Evolutionary conservation across 1,140 invertebrate species (phyloP).

Genomic region (Spodoptera litura): DNA sequence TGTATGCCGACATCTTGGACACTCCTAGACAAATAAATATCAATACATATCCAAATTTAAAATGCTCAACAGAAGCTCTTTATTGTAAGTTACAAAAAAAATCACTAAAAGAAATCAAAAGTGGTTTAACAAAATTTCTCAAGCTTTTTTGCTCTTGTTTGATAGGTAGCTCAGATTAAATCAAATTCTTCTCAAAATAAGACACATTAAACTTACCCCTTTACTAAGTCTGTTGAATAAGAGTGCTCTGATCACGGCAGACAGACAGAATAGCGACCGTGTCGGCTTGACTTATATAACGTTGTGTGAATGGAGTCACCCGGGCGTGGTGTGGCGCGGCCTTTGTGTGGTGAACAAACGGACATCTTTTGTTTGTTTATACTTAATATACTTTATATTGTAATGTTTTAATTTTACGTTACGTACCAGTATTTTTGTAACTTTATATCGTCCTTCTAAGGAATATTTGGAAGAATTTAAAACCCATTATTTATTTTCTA

Average conservation of each 20-base stretch:
- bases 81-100: too few relatives aligned
- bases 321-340: constrained; percentile 50
- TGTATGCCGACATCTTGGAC: constrained; percentile 62
- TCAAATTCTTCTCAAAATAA: too few relatives aligned
- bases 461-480: too few relatives aligned
- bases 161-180: too few relatives aligned
- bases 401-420: constrained; percentile 12
- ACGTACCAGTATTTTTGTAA: constrained; percentile 5
- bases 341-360: constrained; percentile 63
- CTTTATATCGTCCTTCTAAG: constrained; percentile 1
- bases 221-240: too few relatives aligned
- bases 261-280: constrained; percentile 15
- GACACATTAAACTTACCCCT: neutral
- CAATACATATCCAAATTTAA: neutral
- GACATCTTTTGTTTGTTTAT: constrained; percentile 15
- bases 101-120: too few relatives aligned
- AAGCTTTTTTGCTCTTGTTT: too few relatives aligned
- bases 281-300: constrained; percentile 67
- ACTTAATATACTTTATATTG: constrained; percentile 2
- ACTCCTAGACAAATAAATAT: neutral
- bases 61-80: too few relatives aligned
- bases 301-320: constrained; percentile 67
- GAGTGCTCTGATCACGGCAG: constrained; percentile 6
- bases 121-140: too few relatives aligned
- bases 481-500: too few relatives aligned